Base-by-base conservation (phyloP, 1,140 invertebrate species). In the Drosophila eugracilis region DNA sequence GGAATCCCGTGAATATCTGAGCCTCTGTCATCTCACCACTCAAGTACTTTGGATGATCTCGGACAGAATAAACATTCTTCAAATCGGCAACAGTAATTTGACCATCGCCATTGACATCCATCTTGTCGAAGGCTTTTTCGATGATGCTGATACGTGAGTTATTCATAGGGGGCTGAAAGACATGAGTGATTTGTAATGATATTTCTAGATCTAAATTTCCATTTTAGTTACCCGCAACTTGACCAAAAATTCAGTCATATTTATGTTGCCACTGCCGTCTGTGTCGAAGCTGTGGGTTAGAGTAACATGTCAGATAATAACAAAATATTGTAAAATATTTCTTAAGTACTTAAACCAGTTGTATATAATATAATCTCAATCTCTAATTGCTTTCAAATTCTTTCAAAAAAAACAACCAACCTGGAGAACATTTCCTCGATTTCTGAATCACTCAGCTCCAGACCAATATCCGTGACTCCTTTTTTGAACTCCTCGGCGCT, bases 1-100 rank as follows among this genome's bases (percentile, higher is more conserved):
- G 92, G 91, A 98, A 99, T 75, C 94, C 94, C 15, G 94, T 94
- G 57, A 99, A 92, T 63, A 98, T 96, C 53, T 95, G 93, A 10
- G 97, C 96, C 84, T 98, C 96, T 0, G 95, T 95, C 90, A 96
- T 95, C 91, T 99, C 97, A 0, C 98, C 98, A 80, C 95, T 97
- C 66, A 96, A 94, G 91, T 97, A 99, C 67, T 93, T 94, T 0
- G 91, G 85, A 75, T 91, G 75, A 44, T 89, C 67, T 1, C 45
- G 70, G 0, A 91, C 91, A 2, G 76, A 89, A n/a, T 88, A 91
- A 0, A 85, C 48, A 1, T 75, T 75, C 53, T 78, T 90, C 5
- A 99, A 92, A 92, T 99, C 98, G 5, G 96, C 95, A 0, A 97
- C 92, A 0, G 96, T 97, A 21, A 99, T 95, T 9, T 95, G 92